These are phyloP conservation scores for Drosophila santomea DNA, from an alignment of 1,140 invertebrate species.

Conservation along the genomic window DNA sequence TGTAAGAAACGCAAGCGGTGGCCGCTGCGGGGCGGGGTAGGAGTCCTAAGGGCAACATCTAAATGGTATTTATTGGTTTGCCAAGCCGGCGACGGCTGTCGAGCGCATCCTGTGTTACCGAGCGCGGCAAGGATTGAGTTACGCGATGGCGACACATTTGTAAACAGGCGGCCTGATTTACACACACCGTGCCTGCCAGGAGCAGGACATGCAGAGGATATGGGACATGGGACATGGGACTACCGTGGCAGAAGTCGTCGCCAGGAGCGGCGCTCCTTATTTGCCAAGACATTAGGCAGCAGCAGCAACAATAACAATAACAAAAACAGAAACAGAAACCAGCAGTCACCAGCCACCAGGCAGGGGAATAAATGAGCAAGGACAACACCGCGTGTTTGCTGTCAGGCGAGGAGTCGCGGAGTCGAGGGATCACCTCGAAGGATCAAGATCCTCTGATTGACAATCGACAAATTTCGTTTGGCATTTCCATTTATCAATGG, in stretches of 20 bases:
- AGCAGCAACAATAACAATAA: conserved; percentile 60
- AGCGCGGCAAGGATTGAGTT: conserved; percentile 72
- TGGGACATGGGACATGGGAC: conserved; percentile 31
- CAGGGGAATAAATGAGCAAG: conserved; percentile 31
- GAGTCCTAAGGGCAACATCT: conserved; percentile 52
- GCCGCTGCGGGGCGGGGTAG: too few species aligned
- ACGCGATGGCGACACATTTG: conserved; percentile 80
- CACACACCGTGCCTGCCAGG: conserved; percentile 18
- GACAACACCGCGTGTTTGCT: conserved; percentile 65
- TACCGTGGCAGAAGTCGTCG: conserved; percentile 61
- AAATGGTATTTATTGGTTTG: conserved; percentile 83
- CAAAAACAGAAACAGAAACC: conserved; percentile 36
- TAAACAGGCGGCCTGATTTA: conserved; percentile 75
- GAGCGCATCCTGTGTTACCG: conserved; percentile 64
- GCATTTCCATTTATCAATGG: conserved; percentile 80
- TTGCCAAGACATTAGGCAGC: conserved; percentile 70
- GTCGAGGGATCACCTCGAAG: conserved; percentile 33
- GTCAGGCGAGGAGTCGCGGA: conserved; percentile 41
- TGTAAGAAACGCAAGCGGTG: conserved; percentile 1
- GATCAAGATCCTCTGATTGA: conserved; percentile 61
- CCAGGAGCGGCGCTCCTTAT: conserved; percentile 66
- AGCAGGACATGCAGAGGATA: not conserved
- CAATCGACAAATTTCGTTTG: conserved; percentile 76
- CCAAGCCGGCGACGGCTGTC: conserved; percentile 79
- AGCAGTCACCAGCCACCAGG: conserved; percentile 13